These are phyloP conservation scores for Poeciliopsis turrubarensis DNA, from an alignment of 2,113 vertebrate species.

Conservation along the genomic window DNA sequence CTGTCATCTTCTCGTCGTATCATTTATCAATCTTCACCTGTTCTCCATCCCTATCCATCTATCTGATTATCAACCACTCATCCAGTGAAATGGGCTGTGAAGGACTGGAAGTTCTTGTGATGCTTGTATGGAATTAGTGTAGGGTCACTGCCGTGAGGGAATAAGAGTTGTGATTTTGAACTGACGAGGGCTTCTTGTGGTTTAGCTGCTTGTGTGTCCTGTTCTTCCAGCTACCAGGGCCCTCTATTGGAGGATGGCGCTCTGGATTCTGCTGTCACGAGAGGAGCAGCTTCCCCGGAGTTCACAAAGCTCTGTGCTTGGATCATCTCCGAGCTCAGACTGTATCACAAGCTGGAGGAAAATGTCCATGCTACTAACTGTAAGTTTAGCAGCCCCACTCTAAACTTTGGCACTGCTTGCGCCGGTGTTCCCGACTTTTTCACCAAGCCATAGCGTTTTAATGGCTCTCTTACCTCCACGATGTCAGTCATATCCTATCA, in stretches of 20 bases:
- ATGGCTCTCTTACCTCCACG: too few relatives aligned
- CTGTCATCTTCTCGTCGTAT: too few relatives aligned
- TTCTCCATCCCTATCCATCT: too few relatives aligned
- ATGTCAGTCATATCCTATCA: too few relatives aligned
- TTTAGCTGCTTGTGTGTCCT: background rate
- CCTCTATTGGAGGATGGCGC: slow-evolving; percentile 92
- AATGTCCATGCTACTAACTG: slow-evolving; percentile 97
- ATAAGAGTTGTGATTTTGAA: background rate
- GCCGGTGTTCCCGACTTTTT: background rate
- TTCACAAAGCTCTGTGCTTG: slow-evolving; percentile 96
- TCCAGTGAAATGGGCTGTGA: too few relatives aligned
- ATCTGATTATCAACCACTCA: too few relatives aligned
- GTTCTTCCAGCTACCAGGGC: slow-evolving; percentile 91
- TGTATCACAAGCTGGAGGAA: slow-evolving; percentile 93
- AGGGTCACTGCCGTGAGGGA: background rate
- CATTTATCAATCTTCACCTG: too few relatives aligned
- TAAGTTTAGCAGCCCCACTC: slow-evolving; percentile 71
- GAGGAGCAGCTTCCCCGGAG: slow-evolving; percentile 90
- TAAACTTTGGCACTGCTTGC: background rate
- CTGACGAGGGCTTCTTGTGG: too few relatives aligned
- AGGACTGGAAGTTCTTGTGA: background rate
- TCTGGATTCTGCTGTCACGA: slow-evolving; percentile 82
- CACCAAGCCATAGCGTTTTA: too few relatives aligned
- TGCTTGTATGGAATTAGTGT: background rate
- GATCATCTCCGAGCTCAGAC: slow-evolving; percentile 90